Evolutionary conservation across 2,888 invertebrate genomes (phyloP), one percentile per base, ranked within the genome.

Genomic region (Platerodrilus igneus): DNA sequence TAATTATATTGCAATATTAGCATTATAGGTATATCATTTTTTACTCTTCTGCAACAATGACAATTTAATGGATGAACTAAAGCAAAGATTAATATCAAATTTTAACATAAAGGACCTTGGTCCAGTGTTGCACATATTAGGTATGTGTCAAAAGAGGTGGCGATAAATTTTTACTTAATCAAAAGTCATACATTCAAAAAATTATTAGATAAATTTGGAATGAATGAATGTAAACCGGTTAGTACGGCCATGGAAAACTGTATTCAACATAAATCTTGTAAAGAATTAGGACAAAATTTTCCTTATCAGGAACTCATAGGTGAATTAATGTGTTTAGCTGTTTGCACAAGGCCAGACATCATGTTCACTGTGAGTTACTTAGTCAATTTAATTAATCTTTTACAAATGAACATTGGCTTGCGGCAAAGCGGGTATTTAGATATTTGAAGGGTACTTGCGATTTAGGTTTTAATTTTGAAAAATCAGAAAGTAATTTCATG

Each of bases 161-260:
- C 14, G 10, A 7, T 4, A 25, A 25, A 5, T 8, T 10, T 25
- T 25, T 25, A 13, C 10, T 25, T 4, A 14, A 25, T 14, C 10
- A 25, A 25, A 25, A 5, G 25, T 11, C 10, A 4, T 25, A 25
- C 7, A 25, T 25, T 25, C 25, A 25, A 25, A n/a, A n/a, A 6
- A 10, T 14, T 23, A 3, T 10, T 25, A 11, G 5, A 10, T 25
- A 25, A 25, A 25, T 25, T 25, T 25, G n/a, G n/a, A n/a, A n/a
- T n/a, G n/a, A n/a, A n/a, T n/a, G n/a, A n/a, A n/a, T n/a, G n/a
- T n/a, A n/a, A 11, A 25, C 25, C 25, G 25, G 25, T 25, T 25
- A 10, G 10, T 11, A 25, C 25, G 4, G 4, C 25, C 14, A 13
- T 10, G n/a, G 7, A 3, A 25, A 2, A 6, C 14, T 4, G 10